phyloP scores from a whole-genome alignment of 2,797 vertebrate genomes.

The Sebastes alutus region DNA sequence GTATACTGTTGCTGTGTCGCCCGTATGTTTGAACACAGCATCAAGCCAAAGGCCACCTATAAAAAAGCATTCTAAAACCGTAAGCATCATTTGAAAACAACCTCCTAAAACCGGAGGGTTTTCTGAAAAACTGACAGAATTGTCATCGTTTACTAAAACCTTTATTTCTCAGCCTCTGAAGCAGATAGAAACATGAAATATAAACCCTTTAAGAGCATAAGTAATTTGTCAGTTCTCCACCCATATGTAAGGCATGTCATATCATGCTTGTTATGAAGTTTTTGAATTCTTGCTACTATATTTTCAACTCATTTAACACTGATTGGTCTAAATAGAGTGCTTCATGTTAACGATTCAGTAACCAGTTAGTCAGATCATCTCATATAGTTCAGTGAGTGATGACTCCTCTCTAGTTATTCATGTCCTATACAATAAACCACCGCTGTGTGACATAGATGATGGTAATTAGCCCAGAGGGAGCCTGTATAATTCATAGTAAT shows the following conservation, averaged over 20 bases:
- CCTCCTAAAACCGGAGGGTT: no score
- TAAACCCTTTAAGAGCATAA: no score
- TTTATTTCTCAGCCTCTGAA: no score
- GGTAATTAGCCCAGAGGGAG: background rate
- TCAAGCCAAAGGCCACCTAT: no score
- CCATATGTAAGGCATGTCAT: background rate
- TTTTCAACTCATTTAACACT: background rate
- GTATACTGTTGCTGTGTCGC: no score
- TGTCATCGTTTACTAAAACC: no score
- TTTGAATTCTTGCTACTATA: background rate
- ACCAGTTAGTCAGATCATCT: background rate
- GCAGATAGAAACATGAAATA: no score
- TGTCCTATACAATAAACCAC: background rate
- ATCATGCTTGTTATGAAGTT: background rate
- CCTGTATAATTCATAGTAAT: background rate
- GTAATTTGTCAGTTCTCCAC: background rate
- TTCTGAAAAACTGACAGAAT: no score
- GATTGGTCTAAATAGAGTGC: background rate
- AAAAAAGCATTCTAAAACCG: no score
- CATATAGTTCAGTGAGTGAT: background rate
- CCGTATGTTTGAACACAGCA: no score
- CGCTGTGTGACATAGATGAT: background rate
- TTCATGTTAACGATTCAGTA: background rate
- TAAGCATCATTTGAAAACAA: no score
- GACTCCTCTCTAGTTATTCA: background rate